These are phyloP conservation scores for Actinia tenebrosa DNA, from an alignment of 64 coral and sea anemone genomes.

Conservation along the genomic window DNA sequence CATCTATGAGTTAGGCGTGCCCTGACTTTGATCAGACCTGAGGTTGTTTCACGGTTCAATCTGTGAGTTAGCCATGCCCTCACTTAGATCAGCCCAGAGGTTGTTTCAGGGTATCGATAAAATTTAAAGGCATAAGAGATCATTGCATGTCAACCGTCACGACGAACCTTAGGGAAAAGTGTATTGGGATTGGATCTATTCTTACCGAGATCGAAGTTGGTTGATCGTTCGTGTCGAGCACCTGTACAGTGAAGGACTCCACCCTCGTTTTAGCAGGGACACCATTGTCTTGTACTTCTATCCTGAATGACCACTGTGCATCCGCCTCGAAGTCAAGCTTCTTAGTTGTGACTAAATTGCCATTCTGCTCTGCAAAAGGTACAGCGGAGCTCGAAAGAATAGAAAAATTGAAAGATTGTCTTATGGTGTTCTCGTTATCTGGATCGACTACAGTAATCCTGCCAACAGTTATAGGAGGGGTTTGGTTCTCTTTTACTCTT, in stretches of 20 bases:
- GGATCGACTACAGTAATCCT: slow-evolving; percentile 39
- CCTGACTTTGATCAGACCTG: too few species aligned
- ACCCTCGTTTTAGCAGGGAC: slow-evolving; percentile 34
- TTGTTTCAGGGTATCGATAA: too few species aligned
- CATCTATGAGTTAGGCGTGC: too few species aligned
- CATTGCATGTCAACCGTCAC: too few species aligned
- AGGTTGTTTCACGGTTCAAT: too few species aligned
- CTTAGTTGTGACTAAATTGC: slow-evolving; percentile 36
- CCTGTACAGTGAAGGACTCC: slow-evolving; percentile 54
- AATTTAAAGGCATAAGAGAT: too few species aligned
- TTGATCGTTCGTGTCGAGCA: slow-evolving; percentile 57
- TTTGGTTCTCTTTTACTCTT: slow-evolving; percentile 53
- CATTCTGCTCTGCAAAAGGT: slow-evolving; percentile 49
- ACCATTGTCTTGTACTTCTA: slow-evolving; percentile 50
- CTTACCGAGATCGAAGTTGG: slow-evolving; percentile 61
- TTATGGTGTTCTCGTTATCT: slow-evolving; percentile 38
- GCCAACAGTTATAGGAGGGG: slow-evolving; percentile 16
- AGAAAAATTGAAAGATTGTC: slow-evolving; percentile 51
- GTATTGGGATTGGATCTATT: neutral
- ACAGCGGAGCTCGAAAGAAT: slow-evolving; percentile 16
- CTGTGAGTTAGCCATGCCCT: too few species aligned
- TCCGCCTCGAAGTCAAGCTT: slow-evolving; percentile 45
- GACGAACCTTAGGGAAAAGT: neutral
- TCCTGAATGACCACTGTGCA: slow-evolving; percentile 44
- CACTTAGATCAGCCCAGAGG: too few species aligned